Conservation (phyloP, 1,140 invertebrate species). For the Whitmania pigra region DNA sequence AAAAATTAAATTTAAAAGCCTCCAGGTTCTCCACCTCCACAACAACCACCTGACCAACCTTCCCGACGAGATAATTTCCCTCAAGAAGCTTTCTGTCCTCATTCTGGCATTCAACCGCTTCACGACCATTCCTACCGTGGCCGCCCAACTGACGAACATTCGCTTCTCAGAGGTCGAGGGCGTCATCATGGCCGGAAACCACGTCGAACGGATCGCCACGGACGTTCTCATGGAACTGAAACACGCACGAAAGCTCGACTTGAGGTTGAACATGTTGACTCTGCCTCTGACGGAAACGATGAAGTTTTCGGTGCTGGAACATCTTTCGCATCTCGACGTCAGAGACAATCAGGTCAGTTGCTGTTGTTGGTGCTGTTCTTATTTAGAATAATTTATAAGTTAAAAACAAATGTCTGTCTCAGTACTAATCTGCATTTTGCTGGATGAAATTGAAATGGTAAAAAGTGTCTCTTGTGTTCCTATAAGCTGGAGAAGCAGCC, state of each 20-base stretch:
- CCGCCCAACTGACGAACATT: constrained; percentile 28
- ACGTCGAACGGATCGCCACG: constrained; percentile 29
- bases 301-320: constrained; percentile 35
- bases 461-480: too few species aligned
- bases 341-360: constrained; percentile 33
- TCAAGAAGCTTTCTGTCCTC: constrained; percentile 35
- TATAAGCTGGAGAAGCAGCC: too few species aligned
- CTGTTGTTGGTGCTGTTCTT: background rate
- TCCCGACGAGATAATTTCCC: constrained; percentile 34
- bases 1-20: constrained; percentile 26
- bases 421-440: too few species aligned
- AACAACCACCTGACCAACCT: constrained; percentile 38
- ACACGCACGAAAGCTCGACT: constrained; percentile 40
- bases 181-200: constrained; percentile 42
- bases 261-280: constrained; percentile 39
- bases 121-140: constrained; percentile 33
- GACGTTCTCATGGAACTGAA: constrained; percentile 35
- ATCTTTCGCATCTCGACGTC: constrained; percentile 39
- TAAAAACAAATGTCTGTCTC: too few species aligned
- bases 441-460: too few species aligned
- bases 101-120: constrained; percentile 42
- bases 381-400: too few species aligned
- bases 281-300: constrained; percentile 36
- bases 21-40: constrained; percentile 38
- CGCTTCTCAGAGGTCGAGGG: constrained; percentile 33